These are phyloP conservation scores for Epizoanthus fatuus DNA, from an alignment of 92 coral and sea anemone species.

Conservation along the genomic window DNA sequence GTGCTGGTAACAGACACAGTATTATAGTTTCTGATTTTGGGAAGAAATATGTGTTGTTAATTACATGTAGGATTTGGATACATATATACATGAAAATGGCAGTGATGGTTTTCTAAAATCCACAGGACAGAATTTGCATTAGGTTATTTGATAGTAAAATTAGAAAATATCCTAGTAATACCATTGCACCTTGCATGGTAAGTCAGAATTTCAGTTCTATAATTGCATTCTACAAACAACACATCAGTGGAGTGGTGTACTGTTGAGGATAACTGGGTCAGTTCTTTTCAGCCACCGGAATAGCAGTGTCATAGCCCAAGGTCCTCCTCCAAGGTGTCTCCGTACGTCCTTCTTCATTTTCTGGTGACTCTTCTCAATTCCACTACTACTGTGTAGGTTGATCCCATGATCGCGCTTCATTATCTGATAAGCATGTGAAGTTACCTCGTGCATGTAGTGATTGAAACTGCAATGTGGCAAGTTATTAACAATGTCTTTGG, in stretches of 20 bases:
- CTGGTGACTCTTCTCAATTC: slow-evolving; percentile 10
- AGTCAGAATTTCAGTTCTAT: no score
- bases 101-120: no score
- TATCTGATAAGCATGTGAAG: not conserved
- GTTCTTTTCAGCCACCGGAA: slow-evolving; percentile 15
- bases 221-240: no score
- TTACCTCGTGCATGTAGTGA: not conserved
- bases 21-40: no score
- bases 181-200: no score
- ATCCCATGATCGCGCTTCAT: slow-evolving; percentile 11
- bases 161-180: no score
- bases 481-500: not conserved
- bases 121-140: no score
- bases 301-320: not conserved
- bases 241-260: not conserved
- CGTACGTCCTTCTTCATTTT: not conserved
- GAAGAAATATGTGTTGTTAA: no score
- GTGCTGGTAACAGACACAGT: no score
- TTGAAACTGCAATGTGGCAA: not conserved
- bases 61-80: no score
- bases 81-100: no score
- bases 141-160: no score
- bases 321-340: slow-evolving; percentile 8
- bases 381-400: not conserved
- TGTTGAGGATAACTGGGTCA: not conserved